Evolutionary conservation across 2,113 vertebrate species (phyloP).

Genomic region (Callocephalon fimbriatum): DNA sequence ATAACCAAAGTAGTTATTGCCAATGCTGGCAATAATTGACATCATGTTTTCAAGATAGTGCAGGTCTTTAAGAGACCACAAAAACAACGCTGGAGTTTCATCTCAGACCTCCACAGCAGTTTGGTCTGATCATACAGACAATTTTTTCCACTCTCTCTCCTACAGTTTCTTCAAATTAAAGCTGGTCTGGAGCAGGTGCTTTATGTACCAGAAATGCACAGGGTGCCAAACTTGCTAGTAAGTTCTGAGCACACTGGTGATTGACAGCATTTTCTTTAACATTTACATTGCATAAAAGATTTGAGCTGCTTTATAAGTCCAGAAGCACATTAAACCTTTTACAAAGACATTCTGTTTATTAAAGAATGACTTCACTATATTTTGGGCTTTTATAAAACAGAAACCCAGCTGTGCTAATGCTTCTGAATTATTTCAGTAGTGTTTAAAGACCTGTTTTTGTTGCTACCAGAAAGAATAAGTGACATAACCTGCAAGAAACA

Average conservation of each 20-base stretch:
- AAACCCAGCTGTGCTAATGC: conserved; percentile 28
- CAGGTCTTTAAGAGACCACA: not conserved
- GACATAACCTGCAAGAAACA: not conserved
- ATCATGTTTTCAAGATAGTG: not conserved
- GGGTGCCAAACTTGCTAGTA: not conserved
- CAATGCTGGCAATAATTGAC: not conserved
- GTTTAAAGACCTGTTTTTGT: not conserved
- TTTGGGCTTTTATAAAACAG: not conserved
- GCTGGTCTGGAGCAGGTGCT: not conserved
- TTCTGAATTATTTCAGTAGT: conserved; percentile 9
- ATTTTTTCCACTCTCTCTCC: not conserved
- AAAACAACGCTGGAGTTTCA: not conserved
- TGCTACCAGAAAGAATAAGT: not conserved
- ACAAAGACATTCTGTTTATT: not conserved
- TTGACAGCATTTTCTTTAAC: not conserved
- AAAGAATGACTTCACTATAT: not conserved
- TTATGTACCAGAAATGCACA: not conserved
- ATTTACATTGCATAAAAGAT: not conserved
- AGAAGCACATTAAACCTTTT: not conserved
- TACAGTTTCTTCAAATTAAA: not conserved
- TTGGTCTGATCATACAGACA: not conserved
- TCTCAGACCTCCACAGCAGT: not conserved
- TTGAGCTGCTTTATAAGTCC: not conserved
- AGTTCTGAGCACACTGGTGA: not conserved
- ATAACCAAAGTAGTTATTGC: not conserved